Conservation (phyloP, 2,113 vertebrate species). For the Podocnemis expansa region DNA sequence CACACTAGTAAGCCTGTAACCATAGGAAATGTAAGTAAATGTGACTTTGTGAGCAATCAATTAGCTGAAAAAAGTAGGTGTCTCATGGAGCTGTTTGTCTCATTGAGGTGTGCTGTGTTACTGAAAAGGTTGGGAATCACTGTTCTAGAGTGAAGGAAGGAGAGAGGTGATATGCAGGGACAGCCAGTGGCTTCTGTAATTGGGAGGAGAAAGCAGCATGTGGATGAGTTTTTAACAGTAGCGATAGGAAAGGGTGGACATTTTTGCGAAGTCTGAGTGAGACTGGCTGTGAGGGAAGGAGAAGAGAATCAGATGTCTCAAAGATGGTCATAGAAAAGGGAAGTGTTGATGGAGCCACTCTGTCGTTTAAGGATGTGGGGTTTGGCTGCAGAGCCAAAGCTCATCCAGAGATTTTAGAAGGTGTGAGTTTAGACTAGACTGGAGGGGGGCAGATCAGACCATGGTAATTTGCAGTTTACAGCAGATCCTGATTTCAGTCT, state of each 20-base stretch:
- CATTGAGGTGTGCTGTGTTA: too few species aligned
- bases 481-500: background rate
- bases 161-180: background rate
- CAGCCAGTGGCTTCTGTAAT: background rate
- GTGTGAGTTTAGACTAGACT: background rate
- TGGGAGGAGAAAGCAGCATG: background rate
- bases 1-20: too few species aligned
- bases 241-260: background rate
- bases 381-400: background rate
- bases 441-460: background rate
- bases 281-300: background rate
- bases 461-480: background rate
- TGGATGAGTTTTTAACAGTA: background rate
- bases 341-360: background rate
- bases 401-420: background rate
- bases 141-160: too few species aligned
- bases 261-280: background rate
- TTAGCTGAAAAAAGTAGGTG: too few species aligned
- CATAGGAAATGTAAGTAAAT: too few species aligned
- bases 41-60: too few species aligned
- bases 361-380: background rate
- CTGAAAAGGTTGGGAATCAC: too few species aligned
- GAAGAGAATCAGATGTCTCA: background rate
- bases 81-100: too few species aligned
- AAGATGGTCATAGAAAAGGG: background rate